Evolutionary conservation across 1,140 invertebrate genomes (phyloP), one percentile per base, ranked within the genome.

Genomic region (Heliconius hermathena): DNA sequence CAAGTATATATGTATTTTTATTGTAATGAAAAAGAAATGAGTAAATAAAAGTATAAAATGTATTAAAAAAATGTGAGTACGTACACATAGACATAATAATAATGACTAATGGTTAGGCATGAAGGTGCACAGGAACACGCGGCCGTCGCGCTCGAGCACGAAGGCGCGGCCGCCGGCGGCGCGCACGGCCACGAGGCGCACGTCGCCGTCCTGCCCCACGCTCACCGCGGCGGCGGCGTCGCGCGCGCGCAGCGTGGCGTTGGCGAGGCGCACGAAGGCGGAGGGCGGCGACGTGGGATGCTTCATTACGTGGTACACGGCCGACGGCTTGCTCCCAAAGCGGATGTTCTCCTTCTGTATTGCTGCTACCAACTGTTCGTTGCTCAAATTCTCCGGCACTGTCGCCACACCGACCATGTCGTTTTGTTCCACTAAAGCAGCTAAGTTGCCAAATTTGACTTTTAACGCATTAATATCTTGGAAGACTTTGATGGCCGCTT

Each of bases 131-230:
- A 83, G 74, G 3, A 83, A 70, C 2, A 83, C 77, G 33, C 82
- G 76, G 11, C 82, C 82, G 11, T 79, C 82, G 9, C 78, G 78
- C 33, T 83, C 82, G 5, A 83, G 80, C 1, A 83, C 54, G 9
- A 83, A 73, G 18, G 66, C 73, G 8, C 36, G 26, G 3, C 82
- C 82, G 18, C 18, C 18, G 9, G 29, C 29, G 54, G 77, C 71
- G 16, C 70, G 60, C 22, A 83, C 81, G 16, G 20, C 41, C 36
- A 83, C 70, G 8, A 79, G 36, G 71, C 82, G 71, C 2, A 74
- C 71, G 54, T 83, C 82, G n/a, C 82, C 82, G 36, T 81, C 82
- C 73, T 83, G 82, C 5, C 74, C 75, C 29, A 80, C 18, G 8
- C 77, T 73, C 11, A 79, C 72, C 0, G n/a, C 74, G 18, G 22